Base-by-base conservation (phyloP, 2,113 vertebrate genomes). In the Picathartes gymnocephalus region DNA sequence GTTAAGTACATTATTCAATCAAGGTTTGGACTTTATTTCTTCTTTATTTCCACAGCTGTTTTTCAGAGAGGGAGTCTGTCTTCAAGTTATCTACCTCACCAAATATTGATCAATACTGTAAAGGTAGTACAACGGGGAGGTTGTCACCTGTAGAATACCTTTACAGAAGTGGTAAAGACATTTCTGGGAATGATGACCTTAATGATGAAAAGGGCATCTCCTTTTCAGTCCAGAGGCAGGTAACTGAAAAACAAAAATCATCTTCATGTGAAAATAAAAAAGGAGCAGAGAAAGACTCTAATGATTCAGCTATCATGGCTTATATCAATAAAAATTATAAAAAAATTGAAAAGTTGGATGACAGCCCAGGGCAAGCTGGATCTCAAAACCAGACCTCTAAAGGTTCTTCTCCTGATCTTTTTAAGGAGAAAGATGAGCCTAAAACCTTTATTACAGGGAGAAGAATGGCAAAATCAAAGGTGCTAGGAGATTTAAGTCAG, bases 51-150 rank as follows among this genome's bases (percentile, higher is more conserved):
- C 86, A 94, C 96, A 98, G 99, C 81, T 97, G 97, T 92, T 98
- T 98, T 91, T 94, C 98, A 50, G 98, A 98, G 94, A 98, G 73
- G 64, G 98, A 98, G 93, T 89, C 95, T 94, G 97, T 97, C 56
- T 96, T 96, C 69, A 97, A 97, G 9, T 94, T 96, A 93, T 86
- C 98, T 94, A 94, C 98, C 96, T 98, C 97, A 97, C 35, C 96
- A 50, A 85, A 88, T 60, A 92, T 7, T 45, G 71, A 88, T 57
- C 90, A 71, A 14, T 81, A 82, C 69, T 86, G 77, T 88, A 89
- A 80, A 93, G 95, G 42, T 86, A 80, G 72, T 61, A 57, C 77
- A 76, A 80, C 96, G 85, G 95, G 95, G 73, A 98, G 97, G 76
- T 97, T 97, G 95, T 83, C 97, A 71, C 98, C 98, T 16, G 97